Base-by-base conservation (phyloP, 2,888 invertebrate genomes). In the Platerodrilus igneus region DNA sequence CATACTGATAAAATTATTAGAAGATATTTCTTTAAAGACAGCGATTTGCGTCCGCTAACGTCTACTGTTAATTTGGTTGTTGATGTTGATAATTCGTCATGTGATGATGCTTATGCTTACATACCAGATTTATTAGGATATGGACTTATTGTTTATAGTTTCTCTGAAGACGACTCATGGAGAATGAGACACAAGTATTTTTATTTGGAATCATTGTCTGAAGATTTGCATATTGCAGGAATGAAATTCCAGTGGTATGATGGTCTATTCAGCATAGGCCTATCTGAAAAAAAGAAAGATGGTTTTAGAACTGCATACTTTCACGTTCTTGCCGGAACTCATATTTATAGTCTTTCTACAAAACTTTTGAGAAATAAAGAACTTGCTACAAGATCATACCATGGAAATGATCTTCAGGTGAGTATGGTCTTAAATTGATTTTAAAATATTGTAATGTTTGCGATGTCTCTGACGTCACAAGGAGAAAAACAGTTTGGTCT, bases 201-300 rank as follows among this genome's bases (percentile, higher is more conserved):
- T 64, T 75, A 75, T 54, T 78, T 86, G 52, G 83, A 86, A 58
- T 86, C 88, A 0, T 56, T 76, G 0, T 69, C 72, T 54, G 84
- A 85, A 0, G 78, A 82, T 50, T 74, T 83, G 37, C 70, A 73
- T 30, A 73, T 87, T 32, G 79, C 78, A 18, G 83, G 80, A 0
- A 74, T 82, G 50, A 66, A 70, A 1, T 89, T 86, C 68, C 80
- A 83, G 57, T 89, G 86, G 87, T 79, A 78, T 46, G 88, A 88
- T 56, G 87, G 87, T 0, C 72, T 88, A 7, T 87, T 88, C 64
- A 86, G 86, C 41, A 62, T 83, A 1, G 78, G 81, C 0, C 55
- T 85, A 8, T 76, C 79, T 0, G 71, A 74, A 0, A 58, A 66
- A 0, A 62, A 67, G 1, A 19, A 56, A 0, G 73, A 79, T 49